Evolutionary conservation across 2,797 vertebrate species (phyloP).

Genomic region (Poecilia gillii): DNA sequence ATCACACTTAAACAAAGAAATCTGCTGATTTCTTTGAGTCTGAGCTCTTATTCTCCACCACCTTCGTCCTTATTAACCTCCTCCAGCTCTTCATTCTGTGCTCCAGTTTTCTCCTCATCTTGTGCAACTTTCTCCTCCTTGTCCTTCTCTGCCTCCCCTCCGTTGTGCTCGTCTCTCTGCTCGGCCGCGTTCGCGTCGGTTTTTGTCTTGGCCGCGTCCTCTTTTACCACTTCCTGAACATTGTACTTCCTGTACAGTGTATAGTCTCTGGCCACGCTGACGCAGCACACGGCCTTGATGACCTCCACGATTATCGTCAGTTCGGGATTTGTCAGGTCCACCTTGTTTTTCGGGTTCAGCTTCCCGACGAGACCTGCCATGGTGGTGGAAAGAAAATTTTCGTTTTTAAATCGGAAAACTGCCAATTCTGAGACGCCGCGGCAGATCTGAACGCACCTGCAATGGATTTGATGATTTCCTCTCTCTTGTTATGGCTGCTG

Average conservation of each 20-base stretch:
- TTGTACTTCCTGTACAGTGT: slow-evolving; percentile 92
- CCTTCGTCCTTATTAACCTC: slow-evolving; percentile 5
- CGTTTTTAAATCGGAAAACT: neutral
- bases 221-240: slow-evolving; percentile 92
- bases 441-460: slow-evolving; percentile 76
- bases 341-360: slow-evolving; percentile 93
- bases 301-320: slow-evolving; percentile 94
- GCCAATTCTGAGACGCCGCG: too few species aligned
- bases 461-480: slow-evolving; percentile 92
- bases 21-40: neutral
- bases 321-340: slow-evolving; percentile 91
- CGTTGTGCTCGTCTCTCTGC: slow-evolving; percentile 5
- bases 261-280: slow-evolving; percentile 94
- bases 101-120: slow-evolving; percentile 19
- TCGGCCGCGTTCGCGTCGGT: neutral
- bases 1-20: neutral
- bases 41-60: slow-evolving; percentile 24
- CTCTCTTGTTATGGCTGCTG: slow-evolving; percentile 92
- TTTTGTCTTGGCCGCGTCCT: slow-evolving; percentile 35
- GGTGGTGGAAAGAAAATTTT: neutral
- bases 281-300: slow-evolving; percentile 92
- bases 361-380: slow-evolving; percentile 87
- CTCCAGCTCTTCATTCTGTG: neutral
- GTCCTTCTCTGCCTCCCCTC: slow-evolving; percentile 17
- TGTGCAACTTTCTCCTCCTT: slow-evolving; percentile 20